phyloP scores from a whole-genome alignment of 1,140 invertebrate species.

The Drosophila dunni region DNA sequence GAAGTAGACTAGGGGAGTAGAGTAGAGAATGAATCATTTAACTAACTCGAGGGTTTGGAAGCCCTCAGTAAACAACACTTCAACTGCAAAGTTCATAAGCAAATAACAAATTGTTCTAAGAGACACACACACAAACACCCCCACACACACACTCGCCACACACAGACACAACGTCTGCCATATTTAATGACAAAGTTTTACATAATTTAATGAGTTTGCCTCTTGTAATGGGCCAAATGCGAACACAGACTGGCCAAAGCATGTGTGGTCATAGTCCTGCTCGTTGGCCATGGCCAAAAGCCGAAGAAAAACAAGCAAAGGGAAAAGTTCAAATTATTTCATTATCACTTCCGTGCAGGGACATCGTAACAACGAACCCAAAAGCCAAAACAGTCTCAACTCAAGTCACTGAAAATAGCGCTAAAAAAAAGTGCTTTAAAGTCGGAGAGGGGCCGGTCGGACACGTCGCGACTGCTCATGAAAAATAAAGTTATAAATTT shows the following conservation, averaged over 20 bases:
- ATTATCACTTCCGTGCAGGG: constrained; percentile 74
- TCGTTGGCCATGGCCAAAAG: constrained; percentile 17
- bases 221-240: constrained; percentile 42
- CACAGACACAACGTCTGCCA: constrained; percentile 38
- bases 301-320: constrained; percentile 64
- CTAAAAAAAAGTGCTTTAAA: constrained; percentile 44
- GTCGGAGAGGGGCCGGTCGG: constrained; percentile 31
- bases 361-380: constrained; percentile 20
- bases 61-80: constrained; percentile 65
- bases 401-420: constrained; percentile 19
- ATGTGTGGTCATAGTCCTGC: constrained; percentile 23
- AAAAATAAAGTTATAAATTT: constrained; percentile 82
- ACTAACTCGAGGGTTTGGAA: constrained; percentile 20
- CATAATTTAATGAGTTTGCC: constrained; percentile 80
- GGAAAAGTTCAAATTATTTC: constrained; percentile 80
- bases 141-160: neutral
- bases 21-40: constrained; percentile 11
- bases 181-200: constrained; percentile 81
- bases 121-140: constrained; percentile 27
- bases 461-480: constrained; percentile 48
- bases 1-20: neutral
- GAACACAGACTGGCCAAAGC: constrained; percentile 15
- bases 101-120: constrained; percentile 72
- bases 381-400: constrained; percentile 1
- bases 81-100: constrained; percentile 74